Evolutionary conservation across 2,113 vertebrate species (phyloP).

Genomic region (Lontra canadensis): DNA sequence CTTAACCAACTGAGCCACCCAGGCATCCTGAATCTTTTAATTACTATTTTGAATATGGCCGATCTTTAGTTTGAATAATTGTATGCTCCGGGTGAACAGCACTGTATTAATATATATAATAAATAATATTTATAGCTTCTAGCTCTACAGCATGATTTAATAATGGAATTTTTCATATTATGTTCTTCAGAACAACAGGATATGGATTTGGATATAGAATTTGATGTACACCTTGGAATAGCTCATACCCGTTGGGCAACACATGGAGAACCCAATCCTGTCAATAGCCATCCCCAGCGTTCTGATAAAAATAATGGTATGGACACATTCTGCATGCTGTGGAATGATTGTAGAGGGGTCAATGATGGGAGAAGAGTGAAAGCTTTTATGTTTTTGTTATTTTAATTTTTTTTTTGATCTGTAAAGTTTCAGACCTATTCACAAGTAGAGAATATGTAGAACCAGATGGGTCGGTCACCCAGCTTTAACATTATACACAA

Average conservation of each 20-base stretch:
- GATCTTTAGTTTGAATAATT: slow-evolving; percentile 46
- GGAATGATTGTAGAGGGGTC: neutral
- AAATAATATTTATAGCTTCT: neutral
- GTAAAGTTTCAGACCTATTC: slow-evolving; percentile 25
- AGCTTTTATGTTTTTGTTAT: slow-evolving; percentile 59
- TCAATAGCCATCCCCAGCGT: slow-evolving; percentile 98
- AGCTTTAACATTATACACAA: neutral
- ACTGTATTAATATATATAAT: neutral
- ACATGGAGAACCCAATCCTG: slow-evolving; percentile 93
- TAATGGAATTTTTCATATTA: slow-evolving; percentile 41
- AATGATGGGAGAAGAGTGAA: neutral
- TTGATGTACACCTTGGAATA: slow-evolving; percentile 96
- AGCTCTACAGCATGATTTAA: neutral
- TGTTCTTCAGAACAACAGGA: slow-evolving; percentile 91
- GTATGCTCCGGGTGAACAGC: neutral
- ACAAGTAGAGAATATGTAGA: neutral
- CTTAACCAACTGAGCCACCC: too few species aligned
- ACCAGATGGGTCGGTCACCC: neutral
- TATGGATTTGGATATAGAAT: slow-evolving; percentile 95
- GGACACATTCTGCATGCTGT: neutral
- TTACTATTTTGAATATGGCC: slow-evolving; percentile 28
- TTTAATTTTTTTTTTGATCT: slow-evolving; percentile 55
- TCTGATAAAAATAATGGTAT: slow-evolving; percentile 96
- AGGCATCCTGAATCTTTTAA: slow-evolving; percentile 30
- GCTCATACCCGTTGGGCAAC: slow-evolving; percentile 99